Percentiles rank a stretch among this genome's conserved stretches.
Conservation (phyloP, 2,797 vertebrate genomes). For the Falco peregrinus region DNA sequence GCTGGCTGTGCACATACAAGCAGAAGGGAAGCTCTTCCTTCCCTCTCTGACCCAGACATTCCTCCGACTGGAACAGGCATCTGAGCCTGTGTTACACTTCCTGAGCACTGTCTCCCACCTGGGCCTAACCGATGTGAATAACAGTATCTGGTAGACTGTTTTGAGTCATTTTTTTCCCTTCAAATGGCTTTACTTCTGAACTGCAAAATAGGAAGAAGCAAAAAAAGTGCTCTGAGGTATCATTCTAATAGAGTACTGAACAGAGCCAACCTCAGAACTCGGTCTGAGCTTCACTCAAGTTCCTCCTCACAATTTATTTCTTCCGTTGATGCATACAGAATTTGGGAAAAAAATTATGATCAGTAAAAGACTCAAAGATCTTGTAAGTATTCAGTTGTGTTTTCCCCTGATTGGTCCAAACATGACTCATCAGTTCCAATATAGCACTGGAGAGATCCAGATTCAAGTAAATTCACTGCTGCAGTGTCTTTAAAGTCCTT, state of each 20-base stretch:
- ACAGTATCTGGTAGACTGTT: neutral
- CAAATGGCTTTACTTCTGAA: conserved; percentile 25
- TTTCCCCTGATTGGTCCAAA: neutral
- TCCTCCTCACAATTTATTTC: neutral
- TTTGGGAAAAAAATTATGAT: neutral
- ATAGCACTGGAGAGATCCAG: neutral
- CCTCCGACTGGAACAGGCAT: neutral
- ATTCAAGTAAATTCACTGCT: neutral
- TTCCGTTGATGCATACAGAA: neutral
- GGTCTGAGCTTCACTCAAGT: neutral
- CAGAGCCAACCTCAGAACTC: neutral
- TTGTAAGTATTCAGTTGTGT: neutral
- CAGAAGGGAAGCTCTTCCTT: neutral
- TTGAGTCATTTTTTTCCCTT: conserved; percentile 39
- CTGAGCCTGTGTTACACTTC: neutral
- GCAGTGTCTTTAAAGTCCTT: neutral
- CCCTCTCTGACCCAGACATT: neutral
- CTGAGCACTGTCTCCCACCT: neutral
- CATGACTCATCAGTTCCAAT: neutral
- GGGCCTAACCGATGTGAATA: neutral
- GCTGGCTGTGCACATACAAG: neutral
- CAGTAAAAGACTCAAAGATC: neutral
- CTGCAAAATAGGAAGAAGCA: conserved; percentile 9
- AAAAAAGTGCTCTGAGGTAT: neutral
- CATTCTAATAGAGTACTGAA: neutral